These are phyloP conservation scores for Parnassius smintheus DNA, from an alignment of 2,888 invertebrate genomes.

Conservation along the genomic window DNA sequence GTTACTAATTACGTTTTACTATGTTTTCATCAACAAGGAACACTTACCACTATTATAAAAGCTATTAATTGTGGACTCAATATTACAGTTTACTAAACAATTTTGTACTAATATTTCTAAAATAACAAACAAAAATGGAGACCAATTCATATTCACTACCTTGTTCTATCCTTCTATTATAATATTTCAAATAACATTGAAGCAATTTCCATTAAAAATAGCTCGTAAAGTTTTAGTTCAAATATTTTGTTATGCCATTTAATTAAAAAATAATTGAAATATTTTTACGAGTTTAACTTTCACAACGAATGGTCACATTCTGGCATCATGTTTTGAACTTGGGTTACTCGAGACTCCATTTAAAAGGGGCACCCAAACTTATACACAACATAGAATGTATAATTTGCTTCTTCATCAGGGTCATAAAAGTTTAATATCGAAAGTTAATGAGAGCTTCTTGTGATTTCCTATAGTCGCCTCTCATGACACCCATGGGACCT, in stretches of 20 bases:
- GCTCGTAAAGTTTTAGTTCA: slow-evolving; percentile 22
- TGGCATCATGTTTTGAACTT: too few relatives aligned
- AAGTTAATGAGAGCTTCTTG: too few relatives aligned
- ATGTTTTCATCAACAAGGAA: not conserved
- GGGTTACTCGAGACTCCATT: too few relatives aligned
- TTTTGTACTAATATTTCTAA: slow-evolving; percentile 12
- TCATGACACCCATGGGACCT: too few relatives aligned
- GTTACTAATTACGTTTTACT: too few relatives aligned
- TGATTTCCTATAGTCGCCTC: too few relatives aligned
- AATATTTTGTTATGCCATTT: slow-evolving; percentile 16
- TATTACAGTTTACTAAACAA: slow-evolving; percentile 6
- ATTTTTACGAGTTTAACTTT: slow-evolving; percentile 19
- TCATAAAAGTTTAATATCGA: too few relatives aligned
- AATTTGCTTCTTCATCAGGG: too few relatives aligned
- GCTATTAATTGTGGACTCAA: slow-evolving; percentile 27
- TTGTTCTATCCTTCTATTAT: not conserved
- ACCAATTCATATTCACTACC: slow-evolving; percentile 16
- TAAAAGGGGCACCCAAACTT: too few relatives aligned
- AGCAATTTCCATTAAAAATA: slow-evolving; percentile 22
- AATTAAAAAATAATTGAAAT: slow-evolving; percentile 23
- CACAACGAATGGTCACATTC: not conserved
- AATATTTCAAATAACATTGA: slow-evolving; percentile 17
- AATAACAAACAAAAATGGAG: slow-evolving; percentile 10
- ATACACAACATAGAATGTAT: too few relatives aligned
- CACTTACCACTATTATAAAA: slow-evolving; percentile 45